Conservation (phyloP, 2,797 vertebrate species). For the Gadopsis bispinosus region DNA sequence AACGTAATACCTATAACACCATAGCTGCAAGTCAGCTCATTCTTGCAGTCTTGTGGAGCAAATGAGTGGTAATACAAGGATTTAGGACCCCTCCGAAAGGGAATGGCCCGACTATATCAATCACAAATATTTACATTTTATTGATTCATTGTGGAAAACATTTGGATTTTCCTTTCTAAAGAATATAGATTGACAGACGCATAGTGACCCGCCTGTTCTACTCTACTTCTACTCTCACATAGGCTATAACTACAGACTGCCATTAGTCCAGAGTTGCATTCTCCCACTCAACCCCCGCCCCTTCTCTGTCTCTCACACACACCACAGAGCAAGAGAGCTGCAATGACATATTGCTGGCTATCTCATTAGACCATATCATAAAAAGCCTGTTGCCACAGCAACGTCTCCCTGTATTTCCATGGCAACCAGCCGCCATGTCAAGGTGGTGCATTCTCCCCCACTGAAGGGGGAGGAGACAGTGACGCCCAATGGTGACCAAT, state of each 20-base stretch:
- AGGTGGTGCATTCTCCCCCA: slow-evolving; percentile 66
- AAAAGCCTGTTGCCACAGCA: slow-evolving; percentile 80
- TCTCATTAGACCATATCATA: slow-evolving; percentile 81
- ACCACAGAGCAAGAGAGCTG: slow-evolving; percentile 62
- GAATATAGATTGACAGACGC: slow-evolving; percentile 5
- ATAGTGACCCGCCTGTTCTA: neutral
- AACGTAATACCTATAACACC: slow-evolving; percentile 11
- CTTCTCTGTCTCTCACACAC: slow-evolving; percentile 46
- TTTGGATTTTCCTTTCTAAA: neutral
- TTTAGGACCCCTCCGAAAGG: neutral
- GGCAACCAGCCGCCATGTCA: slow-evolving; percentile 78
- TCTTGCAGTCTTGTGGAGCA: neutral
- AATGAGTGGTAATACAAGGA: neutral
- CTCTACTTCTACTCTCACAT: slow-evolving; percentile 42
- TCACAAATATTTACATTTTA: slow-evolving; percentile 39
- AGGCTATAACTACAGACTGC: slow-evolving; percentile 74
- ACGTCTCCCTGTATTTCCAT: slow-evolving; percentile 78
- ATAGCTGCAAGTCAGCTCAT: slow-evolving; percentile 13
- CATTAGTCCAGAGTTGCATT: slow-evolving; percentile 75
- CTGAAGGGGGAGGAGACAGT: slow-evolving; percentile 60
- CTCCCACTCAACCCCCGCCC: slow-evolving; percentile 66
- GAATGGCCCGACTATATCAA: neutral
- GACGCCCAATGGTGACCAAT: slow-evolving; percentile 59
- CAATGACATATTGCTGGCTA: slow-evolving; percentile 75
- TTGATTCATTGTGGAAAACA: slow-evolving; percentile 6